phyloP scores from a whole-genome alignment of 2,113 vertebrate genomes.

The Oriolus oriolus region DNA sequence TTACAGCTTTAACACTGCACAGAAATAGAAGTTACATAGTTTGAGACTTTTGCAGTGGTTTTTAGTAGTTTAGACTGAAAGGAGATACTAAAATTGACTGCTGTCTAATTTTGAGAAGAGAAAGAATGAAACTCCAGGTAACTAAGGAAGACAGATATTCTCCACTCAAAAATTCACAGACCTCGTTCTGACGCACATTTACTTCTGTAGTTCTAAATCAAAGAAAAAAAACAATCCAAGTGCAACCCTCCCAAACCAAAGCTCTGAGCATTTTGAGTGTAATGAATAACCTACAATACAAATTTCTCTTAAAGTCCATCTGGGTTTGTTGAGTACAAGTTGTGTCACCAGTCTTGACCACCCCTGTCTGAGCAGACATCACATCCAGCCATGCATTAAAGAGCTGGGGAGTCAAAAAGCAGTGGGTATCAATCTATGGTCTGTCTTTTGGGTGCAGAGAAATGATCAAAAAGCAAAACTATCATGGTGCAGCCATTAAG shows the following conservation, averaged over 20 bases:
- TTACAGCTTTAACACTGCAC: not conserved
- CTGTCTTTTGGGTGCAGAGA: not conserved
- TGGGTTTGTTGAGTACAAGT: not conserved
- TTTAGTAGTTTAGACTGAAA: not conserved
- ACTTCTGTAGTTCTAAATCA: not conserved
- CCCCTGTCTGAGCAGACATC: not conserved
- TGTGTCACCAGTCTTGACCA: not conserved
- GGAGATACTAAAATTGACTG: not conserved
- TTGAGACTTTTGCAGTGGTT: not conserved
- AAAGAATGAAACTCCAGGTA: not conserved
- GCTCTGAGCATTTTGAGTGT: not conserved
- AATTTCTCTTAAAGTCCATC: not conserved
- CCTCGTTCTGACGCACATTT: not conserved
- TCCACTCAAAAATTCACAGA: not conserved
- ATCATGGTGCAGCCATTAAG: not conserved
- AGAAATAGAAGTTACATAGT: not conserved
- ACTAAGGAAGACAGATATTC: not conserved
- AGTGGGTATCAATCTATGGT: not conserved
- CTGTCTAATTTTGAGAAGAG: not conserved
- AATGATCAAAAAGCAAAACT: not conserved
- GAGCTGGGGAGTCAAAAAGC: not conserved
- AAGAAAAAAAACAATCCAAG: not conserved
- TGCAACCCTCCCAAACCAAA: not conserved
- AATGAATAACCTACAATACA: not conserved
- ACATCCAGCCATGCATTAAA: not conserved